Evolutionary conservation across 2,113 vertebrate genomes (phyloP).

Genomic region (Grammomys dolichurus): DNA sequence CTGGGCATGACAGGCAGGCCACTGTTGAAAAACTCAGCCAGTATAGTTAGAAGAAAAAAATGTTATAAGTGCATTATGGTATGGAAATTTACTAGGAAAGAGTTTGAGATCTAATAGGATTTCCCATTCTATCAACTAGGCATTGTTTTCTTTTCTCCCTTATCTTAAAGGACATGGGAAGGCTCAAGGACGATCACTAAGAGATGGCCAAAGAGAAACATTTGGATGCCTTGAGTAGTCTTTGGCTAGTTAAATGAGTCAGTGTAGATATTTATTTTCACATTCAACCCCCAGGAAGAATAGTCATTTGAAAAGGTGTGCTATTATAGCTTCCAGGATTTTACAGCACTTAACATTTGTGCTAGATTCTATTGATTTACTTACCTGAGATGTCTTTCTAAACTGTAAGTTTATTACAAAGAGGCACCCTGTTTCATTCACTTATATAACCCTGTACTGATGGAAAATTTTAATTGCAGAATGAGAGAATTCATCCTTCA

Average conservation of each 20-base stretch:
- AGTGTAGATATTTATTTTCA: background rate
- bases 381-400: conserved; percentile 29
- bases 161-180: background rate
- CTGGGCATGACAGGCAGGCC: background rate
- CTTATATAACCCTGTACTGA: conserved; percentile 22
- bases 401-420: conserved; percentile 24
- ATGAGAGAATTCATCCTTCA: background rate
- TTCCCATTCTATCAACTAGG: background rate
- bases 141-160: background rate
- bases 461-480: background rate
- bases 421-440: background rate
- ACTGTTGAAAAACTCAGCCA: conserved; percentile 2
- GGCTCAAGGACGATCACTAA: conserved; percentile 6
- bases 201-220: background rate
- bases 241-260: background rate
- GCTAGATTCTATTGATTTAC: background rate
- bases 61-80: background rate
- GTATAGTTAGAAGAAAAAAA: conserved; percentile 11
- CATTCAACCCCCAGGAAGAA: background rate
- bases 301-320: conserved; percentile 48
- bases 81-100: background rate
- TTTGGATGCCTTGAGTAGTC: background rate
- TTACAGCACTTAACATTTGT: conserved; percentile 44
- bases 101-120: conserved; percentile 21
- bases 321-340: background rate